Evolutionary conservation across 30 jellyfish, hydroid and myxozoan species (phyloP).

Genomic region (Catostylus mosaicus): DNA sequence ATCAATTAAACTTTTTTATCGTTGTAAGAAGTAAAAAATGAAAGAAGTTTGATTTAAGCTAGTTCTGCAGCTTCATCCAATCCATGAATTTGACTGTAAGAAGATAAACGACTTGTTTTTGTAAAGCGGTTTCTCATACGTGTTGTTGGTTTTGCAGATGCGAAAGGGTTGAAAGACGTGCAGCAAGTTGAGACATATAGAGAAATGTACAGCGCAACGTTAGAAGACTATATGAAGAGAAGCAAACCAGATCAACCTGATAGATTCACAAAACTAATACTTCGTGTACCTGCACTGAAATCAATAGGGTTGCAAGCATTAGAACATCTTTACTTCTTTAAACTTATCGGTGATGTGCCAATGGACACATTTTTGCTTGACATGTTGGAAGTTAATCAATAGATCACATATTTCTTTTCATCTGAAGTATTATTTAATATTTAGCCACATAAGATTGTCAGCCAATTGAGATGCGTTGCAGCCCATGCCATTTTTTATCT

Average conservation of each 20-base stretch:
- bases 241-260: conserved; percentile 79
- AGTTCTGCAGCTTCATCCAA: no score
- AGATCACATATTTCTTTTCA: background rate
- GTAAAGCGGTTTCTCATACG: background rate
- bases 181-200: conserved; percentile 86
- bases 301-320: conserved; percentile 88
- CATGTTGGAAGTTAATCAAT: conserved; percentile 75
- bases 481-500: no score
- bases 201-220: conserved; percentile 84
- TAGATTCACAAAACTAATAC: conserved; percentile 75
- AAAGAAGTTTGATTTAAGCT: no score
- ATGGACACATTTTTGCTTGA: conserved; percentile 84
- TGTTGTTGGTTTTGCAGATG: conserved; percentile 37
- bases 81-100: no score
- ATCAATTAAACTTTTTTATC: no score
- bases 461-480: no score
- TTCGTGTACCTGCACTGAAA: conserved; percentile 89
- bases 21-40: no score
- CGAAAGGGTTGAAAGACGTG: conserved; percentile 74
- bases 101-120: no score
- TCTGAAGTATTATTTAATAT: no score
- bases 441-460: no score
- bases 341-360: conserved; percentile 88
- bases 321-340: conserved; percentile 87
- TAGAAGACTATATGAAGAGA: conserved; percentile 76